A percentile compares a stretch with the other conserved stretches of the same genome.
These are phyloP conservation scores for Xestia rhomboidea DNA, from an alignment of 2,888 invertebrate genomes.

Conservation along the genomic window DNA sequence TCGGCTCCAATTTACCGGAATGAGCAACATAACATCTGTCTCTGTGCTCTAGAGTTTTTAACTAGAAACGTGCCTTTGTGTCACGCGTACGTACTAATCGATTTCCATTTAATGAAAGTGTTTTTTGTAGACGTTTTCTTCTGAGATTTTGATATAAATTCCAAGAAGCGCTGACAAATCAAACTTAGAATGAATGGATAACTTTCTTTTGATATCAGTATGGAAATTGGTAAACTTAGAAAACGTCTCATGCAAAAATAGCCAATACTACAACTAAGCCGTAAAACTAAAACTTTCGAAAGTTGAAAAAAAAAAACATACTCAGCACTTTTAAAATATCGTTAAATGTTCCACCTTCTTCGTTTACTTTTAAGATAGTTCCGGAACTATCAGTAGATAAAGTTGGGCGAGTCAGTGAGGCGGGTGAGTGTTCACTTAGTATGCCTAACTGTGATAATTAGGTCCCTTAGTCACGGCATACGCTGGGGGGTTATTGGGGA, in stretches of 20 bases:
- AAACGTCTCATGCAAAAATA: constrained; percentile 8
- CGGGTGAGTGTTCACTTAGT: constrained; percentile 62
- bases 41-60: constrained; percentile 62
- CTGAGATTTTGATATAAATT: constrained; percentile 8
- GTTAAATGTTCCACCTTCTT: constrained; percentile 49
- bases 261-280: background rate
- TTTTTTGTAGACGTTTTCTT: constrained; percentile 11
- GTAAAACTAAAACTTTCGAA: constrained; percentile 11
- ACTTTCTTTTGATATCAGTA: background rate
- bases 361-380: constrained; percentile 49
- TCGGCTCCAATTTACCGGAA: constrained; percentile 71
- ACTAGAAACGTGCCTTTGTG: constrained; percentile 58
- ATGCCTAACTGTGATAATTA: constrained; percentile 58
- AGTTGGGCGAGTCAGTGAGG: constrained; percentile 49
- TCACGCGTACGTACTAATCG: constrained; percentile 40
- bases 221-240: constrained; percentile 4
- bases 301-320: constrained; percentile 22
- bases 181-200: background rate
- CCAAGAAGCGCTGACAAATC: background rate
- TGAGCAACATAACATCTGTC: constrained; percentile 70
- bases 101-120: constrained; percentile 30
- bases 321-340: constrained; percentile 46
- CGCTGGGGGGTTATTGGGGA: constrained; percentile 47
- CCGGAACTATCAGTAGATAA: constrained; percentile 45
- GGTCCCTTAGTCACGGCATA: constrained; percentile 45